Base-by-base conservation (phyloP, 2,888 invertebrate species). In the Bugula neritina region DNA sequence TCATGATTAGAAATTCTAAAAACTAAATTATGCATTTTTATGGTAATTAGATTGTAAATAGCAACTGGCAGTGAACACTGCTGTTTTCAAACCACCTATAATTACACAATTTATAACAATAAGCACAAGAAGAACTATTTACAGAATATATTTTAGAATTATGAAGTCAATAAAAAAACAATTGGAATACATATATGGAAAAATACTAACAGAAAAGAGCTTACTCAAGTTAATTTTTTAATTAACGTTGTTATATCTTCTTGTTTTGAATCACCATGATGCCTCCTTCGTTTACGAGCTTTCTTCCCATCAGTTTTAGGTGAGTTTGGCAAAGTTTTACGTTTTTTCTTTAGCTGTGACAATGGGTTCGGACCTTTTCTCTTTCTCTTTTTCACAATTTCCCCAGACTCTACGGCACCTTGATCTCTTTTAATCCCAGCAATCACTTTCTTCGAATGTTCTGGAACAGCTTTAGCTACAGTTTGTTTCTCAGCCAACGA, bases 361-460 rank as follows among this genome's bases (percentile, higher is more conserved):
- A 63, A 5, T 5, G 63, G 63, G 31, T 63, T 63, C 13, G 21
- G 21, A 25, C 63, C 63, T 34, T 31, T 63, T 13, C 63, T 2
- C 31, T 63, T 63, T n/a, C 63, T 25, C n/a, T 34, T 21, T n/a
- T 63, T 63, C 10, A 31, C 27, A 31, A 13, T 31, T 63, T 2
- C 29, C 10, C 10, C 10, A 2, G 63, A n/a, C 34, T 25, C 17
- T 27, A 31, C 63, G 3, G 3, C 63, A 31, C 63, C 63, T 13
- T 27, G 27, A 29, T 21, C 13, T 27, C 27, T 25, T 63, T 63
- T 63, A 13, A 63, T 63, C 2, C 17, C 63, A 29, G 17, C 34
- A 13, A 63, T 31, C 27, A 31, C 63, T n/a, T 63, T 63, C 31
- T 63, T 63, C 27, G 63, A 63, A 31, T 63, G 63, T 27, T 63